A percentile compares a stretch with the other conserved stretches of the same genome.
Conservation (phyloP, 2,888 invertebrate species). For the Drosophila macrothrix region DNA sequence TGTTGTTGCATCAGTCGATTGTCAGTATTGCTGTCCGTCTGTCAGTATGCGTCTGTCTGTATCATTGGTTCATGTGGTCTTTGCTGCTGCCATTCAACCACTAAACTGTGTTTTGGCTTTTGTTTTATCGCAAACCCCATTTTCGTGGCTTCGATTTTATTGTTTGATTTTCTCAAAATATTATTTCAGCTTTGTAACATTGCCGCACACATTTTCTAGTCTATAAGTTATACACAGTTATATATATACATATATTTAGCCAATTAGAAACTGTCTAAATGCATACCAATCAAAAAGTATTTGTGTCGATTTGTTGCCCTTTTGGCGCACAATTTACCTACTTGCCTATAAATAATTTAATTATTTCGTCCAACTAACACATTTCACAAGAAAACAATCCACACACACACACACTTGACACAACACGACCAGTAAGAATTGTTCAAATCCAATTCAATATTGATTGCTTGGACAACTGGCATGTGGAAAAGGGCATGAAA, state of each 20-base stretch:
- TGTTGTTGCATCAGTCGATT: conserved; percentile 45
- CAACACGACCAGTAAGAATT: conserved; percentile 46
- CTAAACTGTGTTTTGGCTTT: conserved; percentile 84
- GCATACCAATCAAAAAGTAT: conserved; percentile 11
- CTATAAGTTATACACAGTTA: not conserved
- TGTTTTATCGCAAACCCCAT: conserved; percentile 78
- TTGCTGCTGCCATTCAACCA: conserved; percentile 79
- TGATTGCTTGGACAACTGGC: conserved; percentile 57
- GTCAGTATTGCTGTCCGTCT: conserved; percentile 38
- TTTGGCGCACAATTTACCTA: conserved; percentile 30
- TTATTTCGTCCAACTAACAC: conserved; percentile 57
- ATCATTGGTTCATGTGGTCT: conserved; percentile 60
- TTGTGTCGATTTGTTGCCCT: conserved; percentile 38
- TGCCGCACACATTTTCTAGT: not conserved
- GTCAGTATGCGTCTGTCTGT: not conserved
- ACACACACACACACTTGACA: conserved; percentile 10
- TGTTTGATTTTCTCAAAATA: conserved; percentile 68
- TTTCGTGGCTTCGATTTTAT: conserved; percentile 78
- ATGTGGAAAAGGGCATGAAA: conserved; percentile 50
- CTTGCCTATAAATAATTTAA: conserved; percentile 64
- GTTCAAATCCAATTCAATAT: conserved; percentile 76
- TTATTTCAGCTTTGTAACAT: conserved; percentile 44
- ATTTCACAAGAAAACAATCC: conserved; percentile 20
- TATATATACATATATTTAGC: not conserved
- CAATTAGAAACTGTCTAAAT: not conserved